Percentiles rank a stretch among this genome's conserved stretches.
phyloP scores from a whole-genome alignment of 1,140 invertebrate genomes.

The Apocrypta bakeri region DNA sequence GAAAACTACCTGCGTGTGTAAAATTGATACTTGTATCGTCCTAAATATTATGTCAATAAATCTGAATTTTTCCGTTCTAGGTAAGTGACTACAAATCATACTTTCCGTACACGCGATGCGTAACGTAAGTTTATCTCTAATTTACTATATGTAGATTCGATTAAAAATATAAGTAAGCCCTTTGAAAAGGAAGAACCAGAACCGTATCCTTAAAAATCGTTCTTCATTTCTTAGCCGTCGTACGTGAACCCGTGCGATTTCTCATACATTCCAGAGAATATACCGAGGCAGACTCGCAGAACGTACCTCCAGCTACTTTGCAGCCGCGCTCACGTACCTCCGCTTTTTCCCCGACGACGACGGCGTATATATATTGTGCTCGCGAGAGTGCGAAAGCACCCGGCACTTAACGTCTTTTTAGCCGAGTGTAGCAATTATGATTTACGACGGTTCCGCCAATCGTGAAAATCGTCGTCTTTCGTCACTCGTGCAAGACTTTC shows the following conservation, averaged over 20 bases:
- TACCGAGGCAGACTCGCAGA: not conserved
- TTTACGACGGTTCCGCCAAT: constrained; percentile 24
- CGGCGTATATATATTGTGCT: constrained; percentile 9
- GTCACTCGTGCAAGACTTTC: not conserved
- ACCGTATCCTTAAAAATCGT: not conserved
- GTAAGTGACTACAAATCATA: not conserved
- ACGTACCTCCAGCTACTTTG: not conserved
- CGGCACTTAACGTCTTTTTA: constrained; percentile 1
- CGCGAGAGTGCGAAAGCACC: not conserved
- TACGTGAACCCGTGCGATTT: not conserved
- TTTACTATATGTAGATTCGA: not conserved
- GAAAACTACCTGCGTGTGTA: too few species aligned
- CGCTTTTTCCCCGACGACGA: not conserved
- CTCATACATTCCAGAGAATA: not conserved
- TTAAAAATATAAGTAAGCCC: not conserved
- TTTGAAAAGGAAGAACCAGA: not conserved
- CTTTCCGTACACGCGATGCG: too few species aligned
- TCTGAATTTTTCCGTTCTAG: not conserved
- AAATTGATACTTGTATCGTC: too few species aligned
- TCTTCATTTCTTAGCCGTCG: not conserved
- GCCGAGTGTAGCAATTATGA: constrained; percentile 28
- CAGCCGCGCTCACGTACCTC: not conserved
- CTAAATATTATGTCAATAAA: too few species aligned
- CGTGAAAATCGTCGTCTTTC: constrained; percentile 8
- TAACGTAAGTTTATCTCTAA: too few species aligned